Evolutionary conservation across 2,113 vertebrate species (phyloP), one percentile per base, ranked within the genome.

Genomic region (Empidonax traillii): DNA sequence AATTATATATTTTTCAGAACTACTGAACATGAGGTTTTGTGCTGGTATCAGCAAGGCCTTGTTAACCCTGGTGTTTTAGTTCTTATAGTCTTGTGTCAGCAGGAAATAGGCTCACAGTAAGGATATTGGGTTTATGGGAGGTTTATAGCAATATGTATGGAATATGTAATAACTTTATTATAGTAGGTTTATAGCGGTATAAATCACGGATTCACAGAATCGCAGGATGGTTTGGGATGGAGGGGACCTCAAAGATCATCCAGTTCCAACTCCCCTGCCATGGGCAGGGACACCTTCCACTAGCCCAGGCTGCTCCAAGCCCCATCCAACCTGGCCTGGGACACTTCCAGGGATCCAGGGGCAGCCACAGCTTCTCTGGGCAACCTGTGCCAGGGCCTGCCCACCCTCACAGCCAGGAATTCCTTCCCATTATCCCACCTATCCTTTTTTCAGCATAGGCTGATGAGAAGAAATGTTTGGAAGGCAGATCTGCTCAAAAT

Each of bases 321-420:
- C 3, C 24, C 0, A 0, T 35, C 75, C 67, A 88, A 0, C 14
- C 76, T 33, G 52, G 14, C 52, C 31, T 81, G 59, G 61, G 37
- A 2, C 61, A 46, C 8, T 89, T 0, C 27, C 86, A 81, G 68
- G 31, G 44, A 73, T 66, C 56, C n/a, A 59, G 76, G 44, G 9
- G 14, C 44, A 81, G 31, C 76, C 76, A 12, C 67, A 88, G 76
- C 59, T 58, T 2, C 58, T 58, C 59, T 80, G 67, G 11, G 7
- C 10, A 72, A 3, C 9, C 67, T 31, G 9, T 25, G 21, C 25
- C 49, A 55, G 24, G 10, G 23, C 11, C 61, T 80, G 0, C 0
- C 0, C 58, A 31, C 6, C 21, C 21, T 80, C 43, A 0, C 14
- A 65, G 56, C 4, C 7, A 53, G 2, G 0, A 1, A 55, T 71